Evolutionary conservation across 2,113 vertebrate species (phyloP), one percentile per base, ranked within the genome.

Genomic region (Gallinago media): DNA sequence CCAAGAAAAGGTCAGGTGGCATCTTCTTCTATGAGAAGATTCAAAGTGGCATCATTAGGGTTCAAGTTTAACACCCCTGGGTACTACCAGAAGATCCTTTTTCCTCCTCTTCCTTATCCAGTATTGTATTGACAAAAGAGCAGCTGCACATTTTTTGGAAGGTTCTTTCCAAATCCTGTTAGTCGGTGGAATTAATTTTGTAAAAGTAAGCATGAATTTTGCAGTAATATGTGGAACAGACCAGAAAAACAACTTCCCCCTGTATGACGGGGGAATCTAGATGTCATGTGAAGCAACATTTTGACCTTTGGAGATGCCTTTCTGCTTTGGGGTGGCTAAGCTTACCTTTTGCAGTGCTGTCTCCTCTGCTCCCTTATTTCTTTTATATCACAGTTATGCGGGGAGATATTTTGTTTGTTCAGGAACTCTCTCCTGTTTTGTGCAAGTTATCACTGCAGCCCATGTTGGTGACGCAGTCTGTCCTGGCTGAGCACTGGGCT

Each of bases 161-260:
- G 62, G 46, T 56, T 80, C 29, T 38, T 96, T 82, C 65, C 52
- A 87, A 91, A 92, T 95, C 71, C 61, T 88, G 65, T 81, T 86
- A 93, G 75, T 44, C 0, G 1, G 38, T 88, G 61, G 79, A 77
- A 92, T 92, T 92, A 90, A 93, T 96, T 95, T 93, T 92, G 85
- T 88, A 85, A 90, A 94, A 90, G 82, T 42, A 67, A 88, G 75
- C 44, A 85, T 92, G 68, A 88, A 90, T 96, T 90, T 92, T 95
- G 61, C 72, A 94, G 61, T 78, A 82, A 72, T 19, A 21, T 0
- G 0, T 13, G 68, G 54, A 91, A n/a, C 19, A 49, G 63, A 75
- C 26, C 61, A 92, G 59, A 42, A 62, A 92, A 70, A 32, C 47
- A 32, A 8, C 68, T 77, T 77, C 19, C 8, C 8, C 8, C 23